Evolutionary conservation across 1,140 invertebrate genomes (phyloP).

Genomic region (Gonioctena quinquepunctata): DNA sequence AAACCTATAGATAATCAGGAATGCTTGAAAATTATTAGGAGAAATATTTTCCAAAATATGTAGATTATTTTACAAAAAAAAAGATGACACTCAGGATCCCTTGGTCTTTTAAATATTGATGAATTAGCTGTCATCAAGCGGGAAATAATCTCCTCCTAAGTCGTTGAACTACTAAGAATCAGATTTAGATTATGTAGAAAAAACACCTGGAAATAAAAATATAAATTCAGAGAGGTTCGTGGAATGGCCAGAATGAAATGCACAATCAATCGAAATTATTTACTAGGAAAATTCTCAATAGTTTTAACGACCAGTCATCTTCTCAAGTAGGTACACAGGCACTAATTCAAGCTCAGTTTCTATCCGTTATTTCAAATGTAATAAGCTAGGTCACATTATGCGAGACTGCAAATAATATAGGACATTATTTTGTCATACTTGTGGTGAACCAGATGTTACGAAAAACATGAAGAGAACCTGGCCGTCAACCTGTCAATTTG

Average conservation of each 20-base stretch:
- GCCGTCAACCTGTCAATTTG: too few species aligned
- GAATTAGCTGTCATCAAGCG: background rate
- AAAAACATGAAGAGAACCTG: too few species aligned
- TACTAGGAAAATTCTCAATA: background rate
- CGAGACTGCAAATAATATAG: background rate
- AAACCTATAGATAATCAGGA: background rate
- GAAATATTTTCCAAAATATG: background rate
- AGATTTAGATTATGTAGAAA: background rate
- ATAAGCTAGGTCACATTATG: background rate
- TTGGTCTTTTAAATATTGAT: background rate
- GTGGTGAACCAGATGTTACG: background rate
- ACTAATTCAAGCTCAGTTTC: too few species aligned
- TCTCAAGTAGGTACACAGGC: background rate
- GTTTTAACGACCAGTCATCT: background rate
- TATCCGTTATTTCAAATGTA: background rate
- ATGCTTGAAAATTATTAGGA: background rate
- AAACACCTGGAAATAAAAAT: background rate
- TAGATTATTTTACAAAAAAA: background rate
- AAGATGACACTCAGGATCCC: background rate
- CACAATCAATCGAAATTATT: background rate
- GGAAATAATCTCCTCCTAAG: background rate
- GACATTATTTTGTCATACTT: background rate
- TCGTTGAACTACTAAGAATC: background rate
- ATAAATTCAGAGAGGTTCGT: too few species aligned
- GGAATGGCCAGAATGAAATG: background rate